phyloP scores from a whole-genome alignment of 2,113 vertebrate species.

The Chloropsis hardwickii region DNA sequence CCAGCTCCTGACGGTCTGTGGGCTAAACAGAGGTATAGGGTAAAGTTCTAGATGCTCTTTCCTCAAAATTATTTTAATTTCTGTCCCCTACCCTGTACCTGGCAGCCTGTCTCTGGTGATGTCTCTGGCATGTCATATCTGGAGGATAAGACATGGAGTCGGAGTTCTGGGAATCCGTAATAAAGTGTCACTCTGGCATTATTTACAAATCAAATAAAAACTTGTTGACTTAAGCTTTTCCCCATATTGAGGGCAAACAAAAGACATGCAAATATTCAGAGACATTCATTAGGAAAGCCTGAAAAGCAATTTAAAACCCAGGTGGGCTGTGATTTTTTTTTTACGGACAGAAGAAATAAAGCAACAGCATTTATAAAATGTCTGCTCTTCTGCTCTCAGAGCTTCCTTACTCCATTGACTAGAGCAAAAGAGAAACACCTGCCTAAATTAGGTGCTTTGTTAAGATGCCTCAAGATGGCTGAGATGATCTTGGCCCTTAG shows the following conservation, averaged over 20 bases:
- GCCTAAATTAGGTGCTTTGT: background rate
- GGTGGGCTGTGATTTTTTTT: background rate
- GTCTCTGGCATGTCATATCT: background rate
- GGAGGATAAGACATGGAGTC: background rate
- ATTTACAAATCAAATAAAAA: constrained; percentile 51
- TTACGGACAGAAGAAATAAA: background rate
- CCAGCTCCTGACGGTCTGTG: background rate
- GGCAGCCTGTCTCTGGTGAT: background rate
- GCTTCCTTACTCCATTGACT: background rate
- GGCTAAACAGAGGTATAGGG: constrained; percentile 11
- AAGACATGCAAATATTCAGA: background rate
- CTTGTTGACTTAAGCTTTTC: constrained; percentile 17
- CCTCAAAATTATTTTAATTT: background rate
- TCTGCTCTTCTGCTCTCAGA: background rate
- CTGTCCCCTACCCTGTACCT: background rate
- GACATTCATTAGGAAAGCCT: constrained; percentile 23
- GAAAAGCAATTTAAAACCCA: constrained; percentile 32
- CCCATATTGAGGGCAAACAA: constrained; percentile 35
- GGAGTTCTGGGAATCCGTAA: background rate
- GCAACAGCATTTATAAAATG: background rate
- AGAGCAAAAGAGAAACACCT: constrained; percentile 14
- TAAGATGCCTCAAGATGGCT: background rate
- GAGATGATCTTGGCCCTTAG: background rate
- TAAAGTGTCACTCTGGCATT: background rate
- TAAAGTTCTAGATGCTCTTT: background rate